Evolutionary conservation across 1,140 invertebrate species (phyloP), one percentile per base, ranked within the genome.

Genomic region (Glomeris maerens): DNA sequence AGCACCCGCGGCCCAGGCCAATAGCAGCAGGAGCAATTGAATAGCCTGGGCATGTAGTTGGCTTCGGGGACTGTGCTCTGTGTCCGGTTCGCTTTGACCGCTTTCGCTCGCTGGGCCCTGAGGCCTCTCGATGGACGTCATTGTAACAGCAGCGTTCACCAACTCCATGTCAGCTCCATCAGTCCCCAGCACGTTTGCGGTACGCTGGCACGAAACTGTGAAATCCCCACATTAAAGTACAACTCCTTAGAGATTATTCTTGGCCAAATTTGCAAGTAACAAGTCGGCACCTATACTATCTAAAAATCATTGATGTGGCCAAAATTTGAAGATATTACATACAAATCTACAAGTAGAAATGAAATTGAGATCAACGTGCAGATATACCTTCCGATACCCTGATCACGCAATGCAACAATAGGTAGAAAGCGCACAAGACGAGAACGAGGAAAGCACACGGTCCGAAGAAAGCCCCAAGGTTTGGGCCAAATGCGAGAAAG

Each of bases 31-130:
- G n/a, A 81, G 66, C 29, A 89, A 62, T 2, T 64, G 62, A n/a
- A 86, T 76, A 0, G 86, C 75, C 54, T 87, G 78, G 1, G 84
- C 84, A 49, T 83, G 75, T 7, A 91, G 62, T 60, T 92, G 87
- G 1, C 80, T 78, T 48, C 80, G 77, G 10, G 84, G 83, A 0
- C 81, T 77, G 45, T 86, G 80, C 62, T 91, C 86, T 1, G 76
- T 68, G 59, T 92, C 89, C 55, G 86, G 82, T 0, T 82, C 70
- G 59, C 86, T 84, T 1, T 7, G 55, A 27, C 77, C 83, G 10
- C 69, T 73, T 38, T 76, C 78, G 60, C 40, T 57, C 5, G 78
- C 74, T 17, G 74, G 74, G 7, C 72, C 55, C 78, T 81, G 27
- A 74, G 75, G 14, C 51, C 68, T 66, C 29, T 74, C 75, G 1